Percentiles rank a stretch among this genome's conserved stretches.
phyloP scores from a whole-genome alignment of 1,140 invertebrate species.

The Ladona fulva region DNA sequence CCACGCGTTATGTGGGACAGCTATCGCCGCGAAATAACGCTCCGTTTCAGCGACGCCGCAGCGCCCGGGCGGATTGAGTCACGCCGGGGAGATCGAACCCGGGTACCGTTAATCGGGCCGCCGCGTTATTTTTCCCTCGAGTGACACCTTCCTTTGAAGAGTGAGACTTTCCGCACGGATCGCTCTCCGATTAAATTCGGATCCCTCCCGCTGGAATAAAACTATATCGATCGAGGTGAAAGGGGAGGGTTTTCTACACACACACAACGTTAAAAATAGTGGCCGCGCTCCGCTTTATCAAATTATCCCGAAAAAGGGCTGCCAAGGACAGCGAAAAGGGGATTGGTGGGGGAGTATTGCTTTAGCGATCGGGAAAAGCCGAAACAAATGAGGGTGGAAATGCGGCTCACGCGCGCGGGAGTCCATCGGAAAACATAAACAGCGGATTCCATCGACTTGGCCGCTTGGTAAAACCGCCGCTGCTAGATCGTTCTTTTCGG shows the following conservation, averaged over 20 bases:
- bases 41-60: too few relatives aligned
- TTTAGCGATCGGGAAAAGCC: not conserved
- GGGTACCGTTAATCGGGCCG: too few relatives aligned
- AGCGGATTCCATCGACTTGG: too few relatives aligned
- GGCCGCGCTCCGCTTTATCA: not conserved
- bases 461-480: too few relatives aligned
- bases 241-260: not conserved
- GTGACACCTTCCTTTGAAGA: too few relatives aligned
- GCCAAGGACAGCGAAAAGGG: not conserved
- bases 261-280: constrained; percentile 1
- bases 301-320: not conserved
- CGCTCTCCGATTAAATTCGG: not conserved
- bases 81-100: too few relatives aligned
- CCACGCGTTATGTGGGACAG: not conserved
- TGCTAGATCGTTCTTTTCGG: too few relatives aligned
- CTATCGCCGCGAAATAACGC: not conserved
- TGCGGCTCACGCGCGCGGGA: not conserved
- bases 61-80: too few relatives aligned
- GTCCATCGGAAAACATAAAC: not conserved
- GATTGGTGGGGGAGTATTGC: not conserved
- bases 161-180: too few relatives aligned
- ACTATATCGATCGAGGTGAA: not conserved
- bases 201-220: not conserved
- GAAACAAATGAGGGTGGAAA: not conserved
- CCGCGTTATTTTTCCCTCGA: too few relatives aligned